Base-by-base conservation (phyloP, 2,888 invertebrate species). In the Cantharis lateralis region DNA sequence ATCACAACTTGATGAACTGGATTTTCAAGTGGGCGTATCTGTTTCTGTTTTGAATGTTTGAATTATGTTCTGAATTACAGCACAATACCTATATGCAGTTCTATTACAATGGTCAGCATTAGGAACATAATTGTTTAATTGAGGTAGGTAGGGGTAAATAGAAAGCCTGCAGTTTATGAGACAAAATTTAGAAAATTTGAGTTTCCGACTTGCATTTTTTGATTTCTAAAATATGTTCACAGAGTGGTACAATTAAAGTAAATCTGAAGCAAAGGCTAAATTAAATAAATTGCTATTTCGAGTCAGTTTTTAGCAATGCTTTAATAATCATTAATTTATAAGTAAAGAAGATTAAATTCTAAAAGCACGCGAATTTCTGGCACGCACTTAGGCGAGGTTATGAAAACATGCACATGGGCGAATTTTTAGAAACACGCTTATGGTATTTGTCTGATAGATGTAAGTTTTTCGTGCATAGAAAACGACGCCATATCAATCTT, bases 401-500 rank as follows among this genome's bases (percentile, higher is more conserved):
- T 68, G 16, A 16, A 75, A 78, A 74, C 79, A 80, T 78, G 79
- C 79, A 79, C 71, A 74, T 78, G 24, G 73, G 75, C 18, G 16
- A 74, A 73, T 24, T 62, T 72, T 77, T 81, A 79, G 66, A 75
- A 82, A 81, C 83, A 81, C 81, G 82, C 81, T 82, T 71, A 74
- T 68, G 72, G 74, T 62, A 69, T 64, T 48, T 66, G 74, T 73
- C 78, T 84, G 84, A 84, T 84, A 82, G 84, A 84, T 84, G 82
- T 82, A 78, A 80, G 78, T 77, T 83, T 84, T 81, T 80, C 84
- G 83, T 83, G 83, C 80, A 80, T 82, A 80, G 79, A 82, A 82
- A 84, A 84, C 84, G 83, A 84, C 84, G 83, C 84, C 82, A 83
- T 84, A 84, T 84, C 83, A 84, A 84, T 84, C 84, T 82, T 76